Evolutionary conservation across 2,797 vertebrate genomes (phyloP), one percentile per base, ranked within the genome.

Genomic region (Avahi laniger): DNA sequence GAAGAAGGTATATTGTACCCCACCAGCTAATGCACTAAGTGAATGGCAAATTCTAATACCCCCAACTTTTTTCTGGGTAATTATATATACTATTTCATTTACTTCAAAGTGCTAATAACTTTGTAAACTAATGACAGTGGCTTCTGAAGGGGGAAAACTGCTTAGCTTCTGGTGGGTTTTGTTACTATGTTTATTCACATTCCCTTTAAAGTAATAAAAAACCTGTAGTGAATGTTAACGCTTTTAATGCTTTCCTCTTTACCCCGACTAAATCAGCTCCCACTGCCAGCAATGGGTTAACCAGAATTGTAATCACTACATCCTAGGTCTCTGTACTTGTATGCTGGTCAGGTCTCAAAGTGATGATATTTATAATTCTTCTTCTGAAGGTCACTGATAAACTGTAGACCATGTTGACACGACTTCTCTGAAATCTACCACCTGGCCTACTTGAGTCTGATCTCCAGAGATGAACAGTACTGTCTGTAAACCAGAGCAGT

Each of bases 261-360:
- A 35, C 35, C 79, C 73, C 72, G 73, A 67, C 78, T 89, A 76
- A 89, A 80, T 94, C 41, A 85, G 88, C 84, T 91, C 91, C 86
- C 95, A 96, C 89, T 96, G 98, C 98, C 98, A 98, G 98, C 98
- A 98, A 98, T 52, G 97, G 86, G 97, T 93, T 88, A 96, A 85
- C 43, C 61, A 52, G n/a, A 89, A 91, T 43, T 43, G 33, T 67
- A 96, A 91, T 35, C 17, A 10, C 82, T 54, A 78, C 13, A 80
- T 79, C 52, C 38, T 48, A 61, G 17, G 14, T 76, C 41, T 89
- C n/a, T n/a, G 5, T 72, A 67, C 14, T 61, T 81, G 48, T 89
- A 59, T 83, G 78, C 72, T 93, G 65, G 79, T 86, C 93, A 95
- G 57, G 33, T 95, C 75, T 93, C 78, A 97, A 76, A 88, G 43